Evolutionary conservation across 2,888 invertebrate genomes (phyloP), one percentile per base, ranked within the genome.

Genomic region (Tenthredo scrophulariae): DNA sequence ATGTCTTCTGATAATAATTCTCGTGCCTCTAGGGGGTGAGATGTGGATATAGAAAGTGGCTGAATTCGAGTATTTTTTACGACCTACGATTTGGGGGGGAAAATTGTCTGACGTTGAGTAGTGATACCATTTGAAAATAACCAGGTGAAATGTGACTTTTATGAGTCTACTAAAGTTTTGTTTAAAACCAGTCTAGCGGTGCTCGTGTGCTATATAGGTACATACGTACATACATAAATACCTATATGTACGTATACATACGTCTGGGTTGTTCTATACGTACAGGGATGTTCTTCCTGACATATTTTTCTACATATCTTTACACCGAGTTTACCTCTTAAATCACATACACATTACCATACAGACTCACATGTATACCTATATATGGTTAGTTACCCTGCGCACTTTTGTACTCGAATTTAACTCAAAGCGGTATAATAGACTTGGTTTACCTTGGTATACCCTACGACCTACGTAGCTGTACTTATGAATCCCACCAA

Each of bases 141-240:
- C 74, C 74, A 74, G 40, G 43, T 43, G 74, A 74, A 74, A 74
- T 74, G 74, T 74, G 40, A 43, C 43, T 74, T 74, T 74, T 22
- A 74, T 43, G 74, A 74, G 74, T 43, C 74, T 40, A 26, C 74
- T 43, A 43, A 43, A 74, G 74, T 74, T 74, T 74, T 74, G 74
- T 74, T 74, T 26, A 74, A 74, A 43, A 46, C 43, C 43, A 74
- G 74, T 74, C 74, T 40, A 74, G 43, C 43, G 43, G 43, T 43
- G 3, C 37, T 37, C 37, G 37, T n/a, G 40, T 40, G 7, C 37
- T 37, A n/a, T n/a, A 26, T 26, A 26, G 3, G 13, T 62, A 26
- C 9, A 13, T 18, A 18, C 26, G 0, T 58, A 7, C 3, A 50
- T 6, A 5, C 2, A 54, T 13, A 5, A 22, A 22, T 7, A 26